Evolutionary conservation across 1,140 invertebrate genomes (phyloP), one percentile per base, ranked within the genome.

Genomic region (Heliothis subflexa): DNA sequence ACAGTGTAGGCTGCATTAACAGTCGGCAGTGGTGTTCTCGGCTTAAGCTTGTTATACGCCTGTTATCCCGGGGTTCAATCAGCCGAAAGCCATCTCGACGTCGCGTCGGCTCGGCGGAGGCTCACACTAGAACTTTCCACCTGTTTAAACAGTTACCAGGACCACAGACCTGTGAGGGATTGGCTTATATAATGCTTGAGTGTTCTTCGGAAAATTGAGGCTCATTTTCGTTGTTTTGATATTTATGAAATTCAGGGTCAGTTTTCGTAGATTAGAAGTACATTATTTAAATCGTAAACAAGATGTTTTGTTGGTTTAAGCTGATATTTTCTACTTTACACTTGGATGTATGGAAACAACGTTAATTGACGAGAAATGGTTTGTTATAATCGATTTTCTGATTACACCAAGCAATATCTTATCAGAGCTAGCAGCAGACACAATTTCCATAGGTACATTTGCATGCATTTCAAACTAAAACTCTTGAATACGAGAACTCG

Each of bases 51-150:
- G 78, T 79, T 79, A 79, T 61, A 55, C 70, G 59, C 55, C 49
- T 62, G 62, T 80, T 82, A 82, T 80, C 78, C 76, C 66, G n/a
- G 45, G 66, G 50, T 45, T 33, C 81, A 78, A 83, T 83, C 79
- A 78, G 47, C 45, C 71, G 71, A 70, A 68, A 78, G 70, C 75
- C 28, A 61, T 78, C 16, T 70, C 49, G 62, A 33, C 33, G 33
- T 40, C 33, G 54, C n/a, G 28, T 13, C 54, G 50, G 45, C 47
- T 49, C 64, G 76, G 45, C 61, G 49, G 40, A 66, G 21, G 25
- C 50, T 54, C 50, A 55, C 18, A 57, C 33, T 59, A 10, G 0
- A 54, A 71, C 68, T n/a, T 71, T 55, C 3, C 25, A 59, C 33
- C 2, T 49, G 40, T 16, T 73, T 55, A 52, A 59, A 21, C 28